Conservation (phyloP, 2,113 vertebrate species). For the Lophius piscatorius region DNA sequence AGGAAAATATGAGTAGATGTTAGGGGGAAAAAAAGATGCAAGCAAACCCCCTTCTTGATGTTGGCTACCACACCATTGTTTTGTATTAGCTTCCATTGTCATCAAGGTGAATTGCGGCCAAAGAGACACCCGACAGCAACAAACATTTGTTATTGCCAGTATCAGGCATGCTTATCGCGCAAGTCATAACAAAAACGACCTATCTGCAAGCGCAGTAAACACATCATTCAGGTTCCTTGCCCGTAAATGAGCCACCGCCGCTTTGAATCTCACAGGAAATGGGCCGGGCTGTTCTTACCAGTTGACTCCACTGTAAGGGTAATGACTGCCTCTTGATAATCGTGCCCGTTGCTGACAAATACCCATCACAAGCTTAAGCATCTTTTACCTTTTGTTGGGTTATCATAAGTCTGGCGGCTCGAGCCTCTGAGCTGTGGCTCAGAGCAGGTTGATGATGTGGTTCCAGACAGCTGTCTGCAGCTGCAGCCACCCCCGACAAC, state of each 20-base stretch:
- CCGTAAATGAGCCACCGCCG: constrained; percentile 66
- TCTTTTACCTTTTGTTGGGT: constrained; percentile 2
- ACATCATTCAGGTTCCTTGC: constrained; percentile 60
- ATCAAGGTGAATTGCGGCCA: constrained; percentile 42
- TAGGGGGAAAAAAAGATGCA: not conserved
- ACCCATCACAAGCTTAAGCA: constrained; percentile 11
- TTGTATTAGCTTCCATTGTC: constrained; percentile 36
- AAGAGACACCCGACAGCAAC: constrained; percentile 60
- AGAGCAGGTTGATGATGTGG: constrained; percentile 37
- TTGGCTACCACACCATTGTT: constrained; percentile 11
- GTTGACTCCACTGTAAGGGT: too few relatives aligned
- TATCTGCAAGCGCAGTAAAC: constrained; percentile 55
- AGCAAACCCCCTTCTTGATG: not conserved
- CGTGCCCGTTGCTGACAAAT: constrained; percentile 2
- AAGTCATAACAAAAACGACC: constrained; percentile 77
- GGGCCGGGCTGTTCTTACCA: too few relatives aligned
- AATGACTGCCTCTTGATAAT: constrained; percentile 1
- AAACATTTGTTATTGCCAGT: constrained; percentile 70
- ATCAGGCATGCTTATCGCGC: constrained; percentile 53
- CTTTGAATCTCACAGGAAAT: constrained; percentile 19
- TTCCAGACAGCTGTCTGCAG: constrained; percentile 54
- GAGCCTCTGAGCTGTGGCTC: not conserved
- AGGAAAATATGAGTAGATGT: not conserved
- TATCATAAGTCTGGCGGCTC: constrained; percentile 31
- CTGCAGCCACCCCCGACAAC: constrained; percentile 48